Evolutionary conservation across 2,113 vertebrate species (phyloP).

Genomic region (Chaetops frenatus): DNA sequence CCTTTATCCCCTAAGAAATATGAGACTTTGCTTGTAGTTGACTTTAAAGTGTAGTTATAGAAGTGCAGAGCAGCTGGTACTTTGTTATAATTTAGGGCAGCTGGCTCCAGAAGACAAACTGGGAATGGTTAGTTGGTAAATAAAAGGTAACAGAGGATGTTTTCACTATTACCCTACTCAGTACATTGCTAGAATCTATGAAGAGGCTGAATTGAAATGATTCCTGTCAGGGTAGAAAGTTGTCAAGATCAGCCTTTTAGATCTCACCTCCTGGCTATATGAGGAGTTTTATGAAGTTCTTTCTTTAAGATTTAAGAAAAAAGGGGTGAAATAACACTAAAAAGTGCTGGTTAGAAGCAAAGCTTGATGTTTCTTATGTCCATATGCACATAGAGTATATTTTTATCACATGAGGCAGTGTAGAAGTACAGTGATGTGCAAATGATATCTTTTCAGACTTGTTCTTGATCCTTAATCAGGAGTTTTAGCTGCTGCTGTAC

Average conservation of each 20-base stretch:
- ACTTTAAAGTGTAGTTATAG: neutral
- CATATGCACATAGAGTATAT: rapidly evolving
- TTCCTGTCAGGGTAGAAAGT: neutral
- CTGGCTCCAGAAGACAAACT: neutral
- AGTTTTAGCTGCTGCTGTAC: neutral
- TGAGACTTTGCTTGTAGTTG: neutral
- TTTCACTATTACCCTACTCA: neutral
- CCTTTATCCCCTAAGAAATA: neutral
- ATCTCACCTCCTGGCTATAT: neutral
- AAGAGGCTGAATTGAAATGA: neutral
- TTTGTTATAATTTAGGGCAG: neutral
- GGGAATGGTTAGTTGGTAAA: neutral
- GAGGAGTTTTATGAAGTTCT: neutral
- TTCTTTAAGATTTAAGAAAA: neutral
- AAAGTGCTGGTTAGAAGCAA: neutral
- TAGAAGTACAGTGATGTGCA: neutral
- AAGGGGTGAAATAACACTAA: neutral
- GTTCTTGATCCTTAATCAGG: neutral
- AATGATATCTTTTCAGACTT: neutral
- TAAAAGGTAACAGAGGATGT: neutral
- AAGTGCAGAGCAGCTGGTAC: neutral
- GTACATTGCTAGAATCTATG: neutral
- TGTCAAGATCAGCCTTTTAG: neutral
- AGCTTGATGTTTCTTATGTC: neutral
- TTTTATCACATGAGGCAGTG: neutral